These are phyloP conservation scores for Sebastes glaucus DNA, from an alignment of 2,797 vertebrate genomes.

Conservation along the genomic window DNA sequence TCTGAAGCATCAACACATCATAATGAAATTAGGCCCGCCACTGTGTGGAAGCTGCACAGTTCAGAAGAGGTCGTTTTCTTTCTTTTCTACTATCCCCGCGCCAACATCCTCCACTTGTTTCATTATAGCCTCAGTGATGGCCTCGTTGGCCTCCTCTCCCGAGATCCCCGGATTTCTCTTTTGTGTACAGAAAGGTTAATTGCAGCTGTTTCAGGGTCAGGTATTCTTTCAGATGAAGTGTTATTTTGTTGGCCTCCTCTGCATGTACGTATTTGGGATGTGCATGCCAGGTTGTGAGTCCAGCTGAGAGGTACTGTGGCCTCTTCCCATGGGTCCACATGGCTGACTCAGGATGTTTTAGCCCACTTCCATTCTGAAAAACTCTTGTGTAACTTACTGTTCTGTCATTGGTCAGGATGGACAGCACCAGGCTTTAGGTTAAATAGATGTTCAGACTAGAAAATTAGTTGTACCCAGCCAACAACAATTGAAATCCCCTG, in stretches of 20 bases:
- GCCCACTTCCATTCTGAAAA: not conserved
- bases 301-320: constrained; percentile 14
- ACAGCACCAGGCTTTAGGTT: not conserved
- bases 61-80: constrained; percentile 36
- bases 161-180: constrained; percentile 6
- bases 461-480: not conserved
- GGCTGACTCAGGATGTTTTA: not conserved
- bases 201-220: constrained; percentile 35
- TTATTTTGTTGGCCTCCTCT: constrained; percentile 23
- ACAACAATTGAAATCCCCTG: not conserved
- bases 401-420: not conserved
- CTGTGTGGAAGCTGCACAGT: constrained; percentile 3
- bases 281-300: not conserved
- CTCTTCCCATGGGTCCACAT: not conserved
- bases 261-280: not conserved
- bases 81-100: constrained; percentile 23
- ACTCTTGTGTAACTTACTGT: not conserved
- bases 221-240: not conserved
- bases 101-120: constrained; percentile 42
- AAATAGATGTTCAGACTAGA: not conserved
- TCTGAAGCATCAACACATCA: not conserved
- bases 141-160: not conserved
- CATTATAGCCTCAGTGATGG: constrained; percentile 29
- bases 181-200: constrained; percentile 43
- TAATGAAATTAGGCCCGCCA: not conserved